phyloP scores from a whole-genome alignment of 2,113 vertebrate genomes.

The Coryphaenoides rupestris region DNA sequence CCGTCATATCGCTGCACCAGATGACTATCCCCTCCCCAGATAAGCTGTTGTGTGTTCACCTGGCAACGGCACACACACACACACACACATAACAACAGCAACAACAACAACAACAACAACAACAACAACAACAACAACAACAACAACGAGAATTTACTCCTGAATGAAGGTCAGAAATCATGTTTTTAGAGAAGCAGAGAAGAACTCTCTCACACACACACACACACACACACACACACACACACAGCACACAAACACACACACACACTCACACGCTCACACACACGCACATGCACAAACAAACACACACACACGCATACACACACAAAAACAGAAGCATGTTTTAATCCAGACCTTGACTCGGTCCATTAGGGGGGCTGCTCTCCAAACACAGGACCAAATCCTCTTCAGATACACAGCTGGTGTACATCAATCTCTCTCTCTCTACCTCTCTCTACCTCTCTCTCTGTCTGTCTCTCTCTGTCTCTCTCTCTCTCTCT shows the following conservation, averaged over 20 bases:
- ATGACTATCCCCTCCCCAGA: slow-evolving; percentile 55
- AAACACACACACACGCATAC: slow-evolving; percentile 11
- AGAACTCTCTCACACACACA: slow-evolving; percentile 12
- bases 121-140: no score
- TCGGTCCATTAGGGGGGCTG: slow-evolving; percentile 49
- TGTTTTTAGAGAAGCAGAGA: no score
- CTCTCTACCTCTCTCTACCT: neutral
- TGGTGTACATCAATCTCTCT: slow-evolving; percentile 31
- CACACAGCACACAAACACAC: slow-evolving; percentile 7
- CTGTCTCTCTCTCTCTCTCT: neutral
- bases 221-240: slow-evolving; percentile 14
- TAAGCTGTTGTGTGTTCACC: slow-evolving; percentile 51
- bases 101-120: no score
- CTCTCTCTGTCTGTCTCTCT: slow-evolving; percentile 9
- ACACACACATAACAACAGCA: no score
- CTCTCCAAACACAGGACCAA: slow-evolving; percentile 40
- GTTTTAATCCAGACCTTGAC: slow-evolving; percentile 43
- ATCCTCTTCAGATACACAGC: slow-evolving; percentile 43
- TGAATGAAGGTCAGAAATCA: no score
- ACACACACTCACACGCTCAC: slow-evolving; percentile 18
- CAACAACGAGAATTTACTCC: no score
- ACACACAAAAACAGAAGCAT: neutral
- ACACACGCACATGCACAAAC: slow-evolving; percentile 5
- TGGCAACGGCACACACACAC: neutral
- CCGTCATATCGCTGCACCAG: slow-evolving; percentile 59